These are phyloP conservation scores for Pseudotriccus pelzelni DNA, from an alignment of 2,797 vertebrate species.

Conservation along the genomic window DNA sequence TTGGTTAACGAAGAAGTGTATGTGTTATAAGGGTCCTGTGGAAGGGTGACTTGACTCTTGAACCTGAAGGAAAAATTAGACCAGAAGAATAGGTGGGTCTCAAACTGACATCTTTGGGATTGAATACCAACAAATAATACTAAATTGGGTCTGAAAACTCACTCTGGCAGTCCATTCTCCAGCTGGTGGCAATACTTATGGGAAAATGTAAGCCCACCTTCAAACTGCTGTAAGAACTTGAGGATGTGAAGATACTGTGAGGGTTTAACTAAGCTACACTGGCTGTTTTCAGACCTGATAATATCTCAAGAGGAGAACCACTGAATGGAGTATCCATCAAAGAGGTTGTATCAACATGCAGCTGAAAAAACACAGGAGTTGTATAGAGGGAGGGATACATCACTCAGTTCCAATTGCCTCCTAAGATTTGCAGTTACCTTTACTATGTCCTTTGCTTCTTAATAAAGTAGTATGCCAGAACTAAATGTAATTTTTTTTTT, in stretches of 20 bases:
- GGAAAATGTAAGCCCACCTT: background rate
- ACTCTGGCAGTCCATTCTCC: background rate
- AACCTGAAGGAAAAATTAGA: background rate
- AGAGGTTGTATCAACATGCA: background rate
- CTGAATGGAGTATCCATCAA: background rate
- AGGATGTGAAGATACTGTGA: background rate
- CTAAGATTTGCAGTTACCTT: background rate
- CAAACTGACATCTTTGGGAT: background rate
- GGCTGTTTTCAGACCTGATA: background rate
- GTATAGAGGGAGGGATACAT: background rate
- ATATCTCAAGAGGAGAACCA: background rate
- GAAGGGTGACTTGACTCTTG: background rate
- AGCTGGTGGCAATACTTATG: background rate
- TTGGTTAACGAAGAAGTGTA: background rate
- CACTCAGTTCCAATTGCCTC: background rate
- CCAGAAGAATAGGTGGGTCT: background rate
- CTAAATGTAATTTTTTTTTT: background rate
- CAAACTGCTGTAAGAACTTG: background rate
- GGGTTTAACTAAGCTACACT: background rate
- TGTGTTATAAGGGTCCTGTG: rapidly evolving
- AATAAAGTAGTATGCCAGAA: background rate
- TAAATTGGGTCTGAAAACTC: background rate
- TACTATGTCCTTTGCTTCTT: background rate
- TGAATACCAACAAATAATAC: background rate
- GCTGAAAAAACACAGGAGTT: background rate